Conservation (phyloP, 2,888 invertebrate genomes). For the Crepidodera aurea region DNA sequence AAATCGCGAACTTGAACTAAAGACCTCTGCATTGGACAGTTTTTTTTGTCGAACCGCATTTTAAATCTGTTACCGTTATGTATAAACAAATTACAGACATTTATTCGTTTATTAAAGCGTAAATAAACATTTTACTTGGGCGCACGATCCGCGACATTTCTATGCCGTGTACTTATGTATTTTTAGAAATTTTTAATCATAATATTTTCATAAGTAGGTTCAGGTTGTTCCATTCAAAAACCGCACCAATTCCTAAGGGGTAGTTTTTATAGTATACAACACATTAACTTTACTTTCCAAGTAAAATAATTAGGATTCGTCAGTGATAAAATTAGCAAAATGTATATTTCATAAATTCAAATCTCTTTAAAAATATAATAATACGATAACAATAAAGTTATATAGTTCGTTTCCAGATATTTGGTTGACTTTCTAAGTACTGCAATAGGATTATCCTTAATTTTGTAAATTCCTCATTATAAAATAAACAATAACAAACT, state of each 20-base stretch:
- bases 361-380: too few relatives aligned
- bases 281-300: too few relatives aligned
- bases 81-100: constrained; percentile 58
- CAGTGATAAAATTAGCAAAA: too few relatives aligned
- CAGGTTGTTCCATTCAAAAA: background rate
- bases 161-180: constrained; percentile 8
- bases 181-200: constrained; percentile 26
- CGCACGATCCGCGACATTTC: constrained; percentile 27
- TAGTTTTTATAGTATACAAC: too few relatives aligned
- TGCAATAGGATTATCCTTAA: too few relatives aligned
- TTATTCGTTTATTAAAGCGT: constrained; percentile 58
- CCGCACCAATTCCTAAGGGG: background rate
- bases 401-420: too few relatives aligned
- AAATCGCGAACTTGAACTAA: constrained; percentile 48
- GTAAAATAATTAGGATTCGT: too few relatives aligned
- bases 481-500: too few relatives aligned
- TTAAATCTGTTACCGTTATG: constrained; percentile 54
- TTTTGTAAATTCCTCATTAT: too few relatives aligned
- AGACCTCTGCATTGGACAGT: constrained; percentile 38
- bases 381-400: too few relatives aligned
- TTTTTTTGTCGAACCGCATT: constrained; percentile 48
- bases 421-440: too few relatives aligned
- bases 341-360: too few relatives aligned
- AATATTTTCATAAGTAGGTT: constrained; percentile 24
- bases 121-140: constrained; percentile 45